A percentile compares a stretch with the other conserved stretches of the same genome.
Conservation (phyloP, 2,888 invertebrate genomes). For the Heteropelma amictum region DNA sequence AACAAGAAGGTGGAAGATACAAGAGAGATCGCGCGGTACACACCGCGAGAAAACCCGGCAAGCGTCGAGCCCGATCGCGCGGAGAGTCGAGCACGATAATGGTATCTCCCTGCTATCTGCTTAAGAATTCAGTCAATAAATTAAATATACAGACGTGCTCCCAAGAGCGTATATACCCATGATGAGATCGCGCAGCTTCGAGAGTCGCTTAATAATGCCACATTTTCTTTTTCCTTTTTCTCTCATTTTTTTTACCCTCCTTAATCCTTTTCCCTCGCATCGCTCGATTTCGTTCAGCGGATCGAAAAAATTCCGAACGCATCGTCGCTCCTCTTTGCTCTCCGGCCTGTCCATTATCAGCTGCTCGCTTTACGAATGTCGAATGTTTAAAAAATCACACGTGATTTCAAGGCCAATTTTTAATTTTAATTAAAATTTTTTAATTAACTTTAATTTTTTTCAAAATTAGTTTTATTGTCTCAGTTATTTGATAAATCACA, state of each 20-base stretch:
- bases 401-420: background rate
- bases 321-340: too few species aligned
- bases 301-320: background rate
- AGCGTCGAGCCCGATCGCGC: slow-evolving; percentile 44
- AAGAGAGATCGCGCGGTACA: slow-evolving; percentile 29
- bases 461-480: background rate
- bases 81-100: slow-evolving; percentile 61
- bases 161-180: slow-evolving; percentile 12
- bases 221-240: slow-evolving; percentile 2
- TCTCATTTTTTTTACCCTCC: background rate
- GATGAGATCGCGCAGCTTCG: slow-evolving; percentile 5
- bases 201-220: slow-evolving; percentile 29
- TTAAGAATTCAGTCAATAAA: slow-evolving; percentile 69
- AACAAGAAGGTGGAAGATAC: slow-evolving; percentile 28
- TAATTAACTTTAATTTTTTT: background rate
- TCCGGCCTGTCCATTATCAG: background rate
- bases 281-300: background rate
- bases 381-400: background rate
- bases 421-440: background rate
- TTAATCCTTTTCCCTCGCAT: background rate
- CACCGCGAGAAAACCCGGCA: slow-evolving; percentile 23
- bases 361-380: background rate
- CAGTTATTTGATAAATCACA: background rate
- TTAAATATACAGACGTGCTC: slow-evolving; percentile 62
- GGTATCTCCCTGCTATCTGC: slow-evolving; percentile 59